Evolutionary conservation across 2,797 vertebrate genomes (phyloP), one percentile per base, ranked within the genome.

Genomic region (Triplophysa bombifrons): DNA sequence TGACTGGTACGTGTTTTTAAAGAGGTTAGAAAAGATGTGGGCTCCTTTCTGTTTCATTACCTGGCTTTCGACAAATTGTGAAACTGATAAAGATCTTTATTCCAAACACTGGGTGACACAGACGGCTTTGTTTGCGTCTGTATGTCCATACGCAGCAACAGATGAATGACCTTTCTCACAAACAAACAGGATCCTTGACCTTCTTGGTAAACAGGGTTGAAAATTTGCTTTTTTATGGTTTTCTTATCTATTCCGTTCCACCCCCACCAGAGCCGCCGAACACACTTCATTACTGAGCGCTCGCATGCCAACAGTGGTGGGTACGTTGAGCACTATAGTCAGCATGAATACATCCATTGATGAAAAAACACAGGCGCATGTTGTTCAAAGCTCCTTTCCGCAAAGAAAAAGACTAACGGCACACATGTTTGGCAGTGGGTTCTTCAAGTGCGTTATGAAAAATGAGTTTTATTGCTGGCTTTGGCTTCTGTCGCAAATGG

Each of bases 131-230:
- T 60, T 73, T 20, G 13, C 12, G 44, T 64, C 48, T 27, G 16
- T 80, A 22, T 77, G 61, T 78, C 71, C 41, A 74, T 30, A 63
- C 41, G 56, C 55, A 38, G 61, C 41, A 53, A 78, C 65, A 67
- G 80, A 85, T 78, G 73, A 44, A 65, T 83, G 83, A 83, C 81
- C 58, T 27, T 61, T 82, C 76, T 76, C 38, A 41, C 78, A 84
- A 85, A 85, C 78, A 83, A 85, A 81, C 80, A 82, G 30, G 72
- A 83, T 83, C 84, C 68, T 81, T 84, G 86, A 83, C 83, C 82
- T 81, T 34, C 58, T 67, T 75, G 70, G 74, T 63, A 86, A 83
- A 80, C 80, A 68, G 19, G 63, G 51, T 71, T 80, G 58, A 55
- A 80, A 82, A 82, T 53, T 34, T 30, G 73, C 60, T 60, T 80